A percentile compares a stretch with the other conserved stretches of the same genome.
phyloP scores from a whole-genome alignment of 1,140 invertebrate species.

The Archegozetes longisetosus region DNA sequence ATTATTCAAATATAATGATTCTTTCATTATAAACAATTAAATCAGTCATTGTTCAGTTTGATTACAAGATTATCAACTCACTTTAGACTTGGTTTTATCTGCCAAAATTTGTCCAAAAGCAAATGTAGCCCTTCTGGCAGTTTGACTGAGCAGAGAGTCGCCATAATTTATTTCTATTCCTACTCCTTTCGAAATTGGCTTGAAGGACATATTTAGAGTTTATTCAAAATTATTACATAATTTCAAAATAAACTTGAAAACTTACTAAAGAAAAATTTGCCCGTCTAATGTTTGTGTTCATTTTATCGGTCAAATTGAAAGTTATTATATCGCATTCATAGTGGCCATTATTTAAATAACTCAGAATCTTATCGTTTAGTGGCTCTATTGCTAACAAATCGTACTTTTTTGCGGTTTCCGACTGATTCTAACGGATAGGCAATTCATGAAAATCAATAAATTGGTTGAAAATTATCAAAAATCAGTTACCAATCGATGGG shows the following conservation, averaged over 20 bases:
- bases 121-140: not conserved
- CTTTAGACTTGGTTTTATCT: conserved; percentile 10
- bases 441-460: not conserved
- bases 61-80: conserved; percentile 1
- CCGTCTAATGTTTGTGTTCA: not conserved
- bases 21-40: too few relatives aligned
- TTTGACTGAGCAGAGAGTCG: not conserved
- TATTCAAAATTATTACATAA: not conserved
- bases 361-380: conserved; percentile 13
- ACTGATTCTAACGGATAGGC: not conserved
- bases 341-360: conserved; percentile 7
- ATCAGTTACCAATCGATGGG: conserved; percentile 1
- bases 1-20: too few relatives aligned
- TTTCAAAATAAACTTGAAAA: not conserved
- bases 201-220: not conserved
- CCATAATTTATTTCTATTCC: conserved; percentile 16
- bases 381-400: conserved; percentile 12
- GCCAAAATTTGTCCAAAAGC: conserved; percentile 5
- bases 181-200: conserved; percentile 12
- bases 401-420: conserved; percentile 9
- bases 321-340: conserved; percentile 14
- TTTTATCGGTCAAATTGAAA: conserved; percentile 9
- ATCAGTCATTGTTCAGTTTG: not conserved
- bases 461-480: not conserved
- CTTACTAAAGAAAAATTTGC: conserved; percentile 14